phyloP scores from a whole-genome alignment of 2,797 vertebrate species.

The Parambassis ranga region DNA sequence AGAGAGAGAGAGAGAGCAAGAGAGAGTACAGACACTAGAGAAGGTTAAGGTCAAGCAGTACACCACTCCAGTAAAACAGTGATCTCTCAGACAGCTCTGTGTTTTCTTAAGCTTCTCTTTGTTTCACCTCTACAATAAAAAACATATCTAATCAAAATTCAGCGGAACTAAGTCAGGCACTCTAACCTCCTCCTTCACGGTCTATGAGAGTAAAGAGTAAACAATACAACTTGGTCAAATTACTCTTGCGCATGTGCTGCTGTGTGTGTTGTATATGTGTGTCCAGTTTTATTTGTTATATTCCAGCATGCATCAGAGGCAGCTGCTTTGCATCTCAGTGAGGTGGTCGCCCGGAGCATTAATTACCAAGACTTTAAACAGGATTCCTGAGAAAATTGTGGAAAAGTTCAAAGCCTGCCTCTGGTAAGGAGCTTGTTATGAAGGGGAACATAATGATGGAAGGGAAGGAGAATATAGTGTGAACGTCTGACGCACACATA shows the following conservation, averaged over 20 bases:
- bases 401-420: slow-evolving; percentile 68
- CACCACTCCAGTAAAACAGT: slow-evolving; percentile 34
- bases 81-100: slow-evolving; percentile 46
- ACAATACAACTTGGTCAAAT: slow-evolving; percentile 30
- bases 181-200: slow-evolving; percentile 14
- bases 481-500: too few relatives aligned
- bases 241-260: not conserved
- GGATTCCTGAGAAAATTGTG: slow-evolving; percentile 68
- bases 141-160: slow-evolving; percentile 73
- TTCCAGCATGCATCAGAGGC: slow-evolving; percentile 51
- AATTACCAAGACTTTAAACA: slow-evolving; percentile 74
- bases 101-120: slow-evolving; percentile 22
- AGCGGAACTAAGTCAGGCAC: slow-evolving; percentile 34
- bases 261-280: not conserved
- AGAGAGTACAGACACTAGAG: slow-evolving; percentile 4
- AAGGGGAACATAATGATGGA: not conserved
- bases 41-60: slow-evolving; percentile 36
- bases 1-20: not conserved
- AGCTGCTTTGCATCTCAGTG: slow-evolving; percentile 55
- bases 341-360: slow-evolving; percentile 65
- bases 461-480: too few relatives aligned
- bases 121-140: slow-evolving; percentile 68
- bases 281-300: slow-evolving; percentile 59
- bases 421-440: slow-evolving; percentile 33
- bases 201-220: slow-evolving; percentile 28